Conservation (phyloP, 1,140 invertebrate species). For the Planococcus citri region DNA sequence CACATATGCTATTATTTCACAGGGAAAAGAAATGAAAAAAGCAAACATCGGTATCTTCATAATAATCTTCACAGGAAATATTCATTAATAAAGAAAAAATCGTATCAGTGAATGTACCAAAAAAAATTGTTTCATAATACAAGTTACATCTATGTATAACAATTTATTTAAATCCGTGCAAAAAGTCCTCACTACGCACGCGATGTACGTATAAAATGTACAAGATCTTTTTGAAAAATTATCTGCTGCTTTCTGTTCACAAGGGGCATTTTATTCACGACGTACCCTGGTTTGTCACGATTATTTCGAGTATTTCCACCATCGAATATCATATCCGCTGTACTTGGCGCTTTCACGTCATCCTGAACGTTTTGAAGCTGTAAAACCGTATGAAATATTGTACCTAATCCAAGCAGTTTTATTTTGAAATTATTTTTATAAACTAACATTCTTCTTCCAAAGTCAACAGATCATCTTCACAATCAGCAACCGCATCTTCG, state of each 20-base stretch:
- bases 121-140: too few relatives aligned
- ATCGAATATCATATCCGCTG: not conserved
- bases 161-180: too few relatives aligned
- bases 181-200: too few relatives aligned
- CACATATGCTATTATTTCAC: not conserved
- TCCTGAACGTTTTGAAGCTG: not conserved
- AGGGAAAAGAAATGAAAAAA: not conserved
- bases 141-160: too few relatives aligned
- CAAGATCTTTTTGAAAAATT: slow-evolving; percentile 35
- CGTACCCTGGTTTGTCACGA: slow-evolving; percentile 48
- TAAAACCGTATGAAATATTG: too few relatives aligned
- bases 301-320: not conserved
- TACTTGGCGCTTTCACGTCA: not conserved
- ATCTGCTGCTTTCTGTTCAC: slow-evolving; percentile 74
- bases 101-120: not conserved
- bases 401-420: too few relatives aligned
- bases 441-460: slow-evolving; percentile 85
- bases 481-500: slow-evolving; percentile 77
- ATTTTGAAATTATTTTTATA: too few relatives aligned
- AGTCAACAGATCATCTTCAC: slow-evolving; percentile 76
- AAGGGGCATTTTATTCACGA: slow-evolving; percentile 72
- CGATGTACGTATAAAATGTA: too few relatives aligned
- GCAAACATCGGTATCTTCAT: not conserved
- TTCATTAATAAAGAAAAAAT: not conserved
- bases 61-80: not conserved